Conservation (phyloP, 2,797 vertebrate genomes). For the Ceryle rudis region DNA sequence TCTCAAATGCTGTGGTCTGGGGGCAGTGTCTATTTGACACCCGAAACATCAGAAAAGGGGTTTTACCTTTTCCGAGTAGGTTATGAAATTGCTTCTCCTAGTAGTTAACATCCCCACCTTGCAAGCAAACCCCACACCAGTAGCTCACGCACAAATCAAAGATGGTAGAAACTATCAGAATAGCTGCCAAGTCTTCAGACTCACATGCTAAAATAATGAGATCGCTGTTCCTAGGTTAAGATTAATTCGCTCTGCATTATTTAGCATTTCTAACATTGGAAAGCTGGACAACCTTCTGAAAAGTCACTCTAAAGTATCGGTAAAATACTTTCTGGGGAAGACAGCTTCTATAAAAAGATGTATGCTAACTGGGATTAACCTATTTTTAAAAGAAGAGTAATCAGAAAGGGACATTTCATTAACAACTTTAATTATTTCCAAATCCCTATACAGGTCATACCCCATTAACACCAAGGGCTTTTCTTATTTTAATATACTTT, state of each 20-base stretch:
- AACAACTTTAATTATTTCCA: conserved; percentile 77
- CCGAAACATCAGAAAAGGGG: neutral
- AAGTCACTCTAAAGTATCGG: neutral
- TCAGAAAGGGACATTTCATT: conserved; percentile 71
- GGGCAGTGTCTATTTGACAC: neutral
- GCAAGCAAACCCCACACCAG: neutral
- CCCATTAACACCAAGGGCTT: conserved; percentile 58
- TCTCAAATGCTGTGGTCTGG: neutral
- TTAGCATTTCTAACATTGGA: conserved; percentile 28
- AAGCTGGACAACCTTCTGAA: neutral
- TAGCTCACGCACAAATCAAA: neutral
- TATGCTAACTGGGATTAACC: conserved; percentile 59
- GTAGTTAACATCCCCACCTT: neutral
- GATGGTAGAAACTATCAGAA: neutral
- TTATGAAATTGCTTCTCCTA: neutral
- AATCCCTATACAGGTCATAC: conserved; percentile 75
- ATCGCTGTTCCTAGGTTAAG: conserved; percentile 16
- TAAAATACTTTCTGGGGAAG: conserved; percentile 30
- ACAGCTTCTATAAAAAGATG: conserved; percentile 51
- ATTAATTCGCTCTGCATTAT: conserved; percentile 1
- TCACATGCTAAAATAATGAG: conserved; percentile 14
- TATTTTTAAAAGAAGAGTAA: conserved; percentile 72
- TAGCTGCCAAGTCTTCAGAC: conserved; percentile 13
- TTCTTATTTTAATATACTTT: conserved; percentile 23
- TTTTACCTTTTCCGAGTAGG: neutral